A percentile compares a stretch with the other conserved stretches of the same genome.
Conservation (phyloP, 2,113 vertebrate species). For the Sisor rabdophorus region DNA sequence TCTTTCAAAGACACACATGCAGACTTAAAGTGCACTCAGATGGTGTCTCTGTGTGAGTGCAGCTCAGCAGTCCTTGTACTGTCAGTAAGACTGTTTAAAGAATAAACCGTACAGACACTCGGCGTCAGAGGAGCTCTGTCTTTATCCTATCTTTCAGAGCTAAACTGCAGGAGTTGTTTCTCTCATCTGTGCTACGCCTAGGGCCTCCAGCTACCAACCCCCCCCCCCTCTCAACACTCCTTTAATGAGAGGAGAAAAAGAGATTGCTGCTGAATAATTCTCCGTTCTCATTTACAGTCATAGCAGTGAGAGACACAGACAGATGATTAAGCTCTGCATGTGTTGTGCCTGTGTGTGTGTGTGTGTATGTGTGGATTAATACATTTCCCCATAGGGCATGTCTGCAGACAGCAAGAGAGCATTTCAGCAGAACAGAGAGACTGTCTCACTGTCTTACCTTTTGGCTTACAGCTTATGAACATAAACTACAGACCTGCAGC, state of each 20-base stretch:
- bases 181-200: conserved; percentile 35
- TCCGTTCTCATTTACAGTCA: conserved; percentile 57
- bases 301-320: conserved; percentile 47
- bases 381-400: conserved; percentile 39
- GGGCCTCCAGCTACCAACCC: conserved; percentile 42
- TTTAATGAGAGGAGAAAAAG: conserved; percentile 44
- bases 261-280: conserved; percentile 54
- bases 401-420: conserved; percentile 29
- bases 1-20: conserved; percentile 6
- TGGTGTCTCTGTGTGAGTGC: conserved; percentile 33
- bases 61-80: conserved; percentile 48
- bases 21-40: conserved; percentile 6
- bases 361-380: conserved; percentile 33
- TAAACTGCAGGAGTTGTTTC: conserved; percentile 42
- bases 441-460: conserved; percentile 27
- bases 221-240: conserved; percentile 53
- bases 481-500: conserved; percentile 17
- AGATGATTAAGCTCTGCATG: conserved; percentile 48
- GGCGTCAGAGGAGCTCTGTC: conserved; percentile 54
- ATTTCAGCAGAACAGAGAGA: conserved; percentile 14
- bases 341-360: conserved; percentile 32
- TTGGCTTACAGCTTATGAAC: conserved; percentile 2
- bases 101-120: conserved; percentile 49
- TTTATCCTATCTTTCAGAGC: conserved; percentile 52
- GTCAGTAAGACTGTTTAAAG: conserved; percentile 53